Evolutionary conservation across 30 jellyfish, hydroid and myxozoan species (phyloP), one percentile per base, ranked within the genome.

Genomic region (Catostylus mosaicus): DNA sequence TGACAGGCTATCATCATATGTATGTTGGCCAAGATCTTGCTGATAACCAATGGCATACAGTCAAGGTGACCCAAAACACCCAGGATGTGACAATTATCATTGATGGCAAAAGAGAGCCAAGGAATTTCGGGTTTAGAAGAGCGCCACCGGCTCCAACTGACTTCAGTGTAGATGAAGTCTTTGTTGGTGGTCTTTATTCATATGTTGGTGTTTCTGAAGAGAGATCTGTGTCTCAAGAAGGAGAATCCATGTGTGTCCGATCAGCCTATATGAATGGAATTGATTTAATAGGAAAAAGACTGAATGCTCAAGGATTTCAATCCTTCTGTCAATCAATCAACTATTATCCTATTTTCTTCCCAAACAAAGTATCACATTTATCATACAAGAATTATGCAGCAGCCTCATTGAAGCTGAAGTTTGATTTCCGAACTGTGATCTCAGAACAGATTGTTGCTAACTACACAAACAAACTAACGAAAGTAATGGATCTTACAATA

Each of bases 41-140:
- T 4, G 99, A 94, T 71, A 89, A 94, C 74, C 94, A 88, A 62
- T 94, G 99, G 99, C 99, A 94, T 32, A 82, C 97, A 29, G 95
- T 94, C 59, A 91, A 88, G 40, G 90, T 94, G 30, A 78, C 90
- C 5, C 91, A 96, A 52, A 94, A 80, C 73, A 76, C 92, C 30
- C 90, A 91, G 23, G 99, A 94, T 69, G 78, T 92, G 31, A 88
- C 85, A 6, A 61, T 92, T 3, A 87, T 85, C 60, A 92, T 92
- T 43, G 98, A 92, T 57, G 91, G 96, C 32, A 90, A 67, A 34
- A 78, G 90, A 51, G 86, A 66, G 27, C 95, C 95, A 64, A 60
- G 77, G 32, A 52, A 40, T 61, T 85, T 73, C 61, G 98, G 98
- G 5, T 92, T 85, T 62, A 47, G 92, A 74, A 82, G 88, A 30